A percentile compares a stretch with the other conserved stretches of the same genome.
These are phyloP conservation scores for Catalaphyllia jardinei DNA, from an alignment of 64 coral and sea anemone species.

Conservation along the genomic window DNA sequence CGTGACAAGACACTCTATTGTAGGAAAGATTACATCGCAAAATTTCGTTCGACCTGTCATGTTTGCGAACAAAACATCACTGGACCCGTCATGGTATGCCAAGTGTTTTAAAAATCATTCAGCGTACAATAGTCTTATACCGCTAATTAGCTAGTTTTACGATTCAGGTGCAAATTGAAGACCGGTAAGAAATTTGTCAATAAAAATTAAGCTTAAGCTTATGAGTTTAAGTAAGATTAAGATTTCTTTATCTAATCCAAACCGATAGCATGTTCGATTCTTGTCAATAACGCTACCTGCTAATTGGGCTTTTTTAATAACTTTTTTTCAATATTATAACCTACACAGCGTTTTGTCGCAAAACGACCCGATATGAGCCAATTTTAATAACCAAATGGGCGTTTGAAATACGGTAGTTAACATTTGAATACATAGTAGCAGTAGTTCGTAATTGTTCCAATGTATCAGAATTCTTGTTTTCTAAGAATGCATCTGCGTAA, in stretches of 20 bases:
- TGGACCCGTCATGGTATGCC: conserved; percentile 76
- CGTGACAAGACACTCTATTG: conserved; percentile 72
- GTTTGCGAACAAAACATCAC: conserved; percentile 75
- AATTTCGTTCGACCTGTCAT: conserved; percentile 69
- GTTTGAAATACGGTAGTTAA: too few species aligned
- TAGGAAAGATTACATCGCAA: conserved; percentile 74
- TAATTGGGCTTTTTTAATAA: neutral
- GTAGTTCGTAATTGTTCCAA: too few species aligned
- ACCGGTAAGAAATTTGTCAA: neutral
- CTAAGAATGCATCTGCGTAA: too few species aligned
- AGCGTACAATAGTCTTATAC: neutral
- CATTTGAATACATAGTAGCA: neutral
- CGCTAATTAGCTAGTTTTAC: neutral
- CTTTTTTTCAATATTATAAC: neutral
- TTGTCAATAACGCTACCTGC: too few species aligned
- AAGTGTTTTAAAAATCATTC: conserved; percentile 10
- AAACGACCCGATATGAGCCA: neutral
- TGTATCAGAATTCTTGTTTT: too few species aligned
- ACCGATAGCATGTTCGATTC: too few species aligned
- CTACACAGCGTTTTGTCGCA: neutral
- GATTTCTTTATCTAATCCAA: too few species aligned
- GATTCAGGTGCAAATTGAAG: neutral
- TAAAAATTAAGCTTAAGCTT: neutral
- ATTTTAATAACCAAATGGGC: neutral
- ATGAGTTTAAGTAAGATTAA: too few species aligned